These are phyloP conservation scores for Discoglossus pictus DNA, from an alignment of 2,797 vertebrate genomes.

Conservation along the genomic window DNA sequence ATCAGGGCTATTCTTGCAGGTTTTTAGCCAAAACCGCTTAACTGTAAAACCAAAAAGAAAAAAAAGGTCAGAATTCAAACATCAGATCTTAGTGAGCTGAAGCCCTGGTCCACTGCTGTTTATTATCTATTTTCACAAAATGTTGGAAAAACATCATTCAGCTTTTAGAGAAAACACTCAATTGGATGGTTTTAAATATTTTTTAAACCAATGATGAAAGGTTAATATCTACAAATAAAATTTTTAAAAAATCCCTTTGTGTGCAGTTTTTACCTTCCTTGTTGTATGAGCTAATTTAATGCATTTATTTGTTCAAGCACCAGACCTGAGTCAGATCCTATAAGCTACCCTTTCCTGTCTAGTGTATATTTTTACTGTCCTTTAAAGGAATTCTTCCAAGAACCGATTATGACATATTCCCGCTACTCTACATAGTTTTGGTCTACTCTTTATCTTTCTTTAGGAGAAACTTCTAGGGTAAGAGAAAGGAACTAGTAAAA, in stretches of 20 bases:
- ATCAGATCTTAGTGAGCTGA: too few species aligned
- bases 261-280: constrained; percentile 28
- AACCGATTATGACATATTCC: constrained; percentile 12
- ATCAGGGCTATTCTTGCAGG: too few species aligned
- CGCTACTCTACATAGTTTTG: not conserved
- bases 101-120: too few species aligned
- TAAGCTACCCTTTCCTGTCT: constrained; percentile 63
- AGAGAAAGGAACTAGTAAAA: not conserved
- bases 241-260: constrained; percentile 8
- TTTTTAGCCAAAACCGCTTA: too few species aligned
- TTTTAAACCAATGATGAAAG: too few species aligned
- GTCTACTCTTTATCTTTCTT: constrained; percentile 3
- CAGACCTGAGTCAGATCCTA: constrained; percentile 61
- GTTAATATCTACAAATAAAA: too few species aligned
- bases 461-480: constrained; percentile 7
- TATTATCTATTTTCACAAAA: too few species aligned
- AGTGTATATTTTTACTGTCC: constrained; percentile 57
- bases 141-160: not conserved
- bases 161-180: not conserved
- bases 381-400: constrained; percentile 56
- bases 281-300: constrained; percentile 9
- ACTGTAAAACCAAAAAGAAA: too few species aligned
- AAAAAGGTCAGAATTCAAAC: too few species aligned
- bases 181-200: too few species aligned
- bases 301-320: constrained; percentile 35